Conservation (phyloP, 2,797 vertebrate genomes). For the Onychomys leucogaster region DNA sequence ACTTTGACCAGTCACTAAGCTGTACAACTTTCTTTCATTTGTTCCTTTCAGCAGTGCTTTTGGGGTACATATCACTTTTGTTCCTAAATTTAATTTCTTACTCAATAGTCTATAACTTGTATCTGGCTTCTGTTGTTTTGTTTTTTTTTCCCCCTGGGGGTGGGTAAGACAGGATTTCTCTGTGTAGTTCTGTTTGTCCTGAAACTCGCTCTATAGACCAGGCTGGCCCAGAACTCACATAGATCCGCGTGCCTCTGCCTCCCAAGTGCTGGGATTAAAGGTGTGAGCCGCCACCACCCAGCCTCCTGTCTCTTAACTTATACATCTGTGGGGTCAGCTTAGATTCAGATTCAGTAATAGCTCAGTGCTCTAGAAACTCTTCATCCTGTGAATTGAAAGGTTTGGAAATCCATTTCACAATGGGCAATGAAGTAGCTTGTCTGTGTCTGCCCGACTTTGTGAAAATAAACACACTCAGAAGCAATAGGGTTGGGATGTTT, state of each 20-base stretch:
- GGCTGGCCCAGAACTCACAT: neutral
- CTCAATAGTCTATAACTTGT: slow-evolving; percentile 16
- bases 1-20: neutral
- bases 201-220: neutral
- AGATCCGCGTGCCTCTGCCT: neutral
- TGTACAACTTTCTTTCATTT: neutral
- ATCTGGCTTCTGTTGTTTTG: neutral
- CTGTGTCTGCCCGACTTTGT: slow-evolving; percentile 24
- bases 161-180: neutral
- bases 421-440: slow-evolving; percentile 44
- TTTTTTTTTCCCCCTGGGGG: neutral
- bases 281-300: neutral
- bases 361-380: slow-evolving; percentile 10
- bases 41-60: neutral
- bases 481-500: neutral
- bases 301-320: neutral
- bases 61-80: neutral
- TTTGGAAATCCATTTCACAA: slow-evolving; percentile 51
- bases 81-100: neutral
- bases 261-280: neutral
- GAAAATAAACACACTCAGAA: slow-evolving; percentile 46
- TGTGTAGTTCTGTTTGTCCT: neutral
- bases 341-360: slow-evolving; percentile 12
- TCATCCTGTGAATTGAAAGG: slow-evolving; percentile 12
- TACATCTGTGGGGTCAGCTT: neutral